phyloP scores from a whole-genome alignment of 2,797 vertebrate genomes.

The Platyrinchus mystaceus region DNA sequence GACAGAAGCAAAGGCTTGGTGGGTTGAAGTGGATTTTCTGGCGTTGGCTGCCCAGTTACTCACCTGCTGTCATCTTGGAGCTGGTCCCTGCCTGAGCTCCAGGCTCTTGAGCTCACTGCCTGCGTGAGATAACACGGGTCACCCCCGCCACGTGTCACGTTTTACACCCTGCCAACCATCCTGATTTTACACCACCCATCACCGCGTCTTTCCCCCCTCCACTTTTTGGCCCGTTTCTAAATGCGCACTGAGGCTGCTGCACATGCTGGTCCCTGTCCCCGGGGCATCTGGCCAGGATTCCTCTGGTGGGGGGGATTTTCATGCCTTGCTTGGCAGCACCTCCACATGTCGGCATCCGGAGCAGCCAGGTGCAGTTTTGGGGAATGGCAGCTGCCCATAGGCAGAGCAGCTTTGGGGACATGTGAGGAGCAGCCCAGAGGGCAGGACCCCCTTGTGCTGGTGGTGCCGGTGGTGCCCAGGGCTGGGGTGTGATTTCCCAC shows the following conservation, averaged over 20 bases:
- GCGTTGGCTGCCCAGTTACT: background rate
- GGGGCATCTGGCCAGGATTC: background rate
- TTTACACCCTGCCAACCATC: background rate
- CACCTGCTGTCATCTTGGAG: background rate
- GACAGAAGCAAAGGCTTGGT: accelerated
- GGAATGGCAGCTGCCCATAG: accelerated
- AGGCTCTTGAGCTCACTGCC: background rate
- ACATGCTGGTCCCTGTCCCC: accelerated
- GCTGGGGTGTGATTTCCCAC: background rate
- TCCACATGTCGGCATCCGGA: accelerated
- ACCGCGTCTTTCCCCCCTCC: accelerated
- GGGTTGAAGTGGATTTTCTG: background rate
- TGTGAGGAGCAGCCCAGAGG: background rate
- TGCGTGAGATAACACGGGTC: accelerated
- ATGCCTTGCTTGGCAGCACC: background rate
- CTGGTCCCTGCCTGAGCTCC: background rate
- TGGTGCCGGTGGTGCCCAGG: accelerated
- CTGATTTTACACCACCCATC: accelerated
- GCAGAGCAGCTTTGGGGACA: background rate
- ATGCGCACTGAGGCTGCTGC: background rate
- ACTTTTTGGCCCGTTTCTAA: background rate
- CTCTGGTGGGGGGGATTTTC: background rate
- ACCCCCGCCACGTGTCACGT: accelerated
- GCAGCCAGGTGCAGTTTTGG: background rate
- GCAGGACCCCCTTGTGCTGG: background rate